These are phyloP conservation scores for Cyprinella venusta DNA, from an alignment of 2,797 vertebrate species.

Conservation along the genomic window DNA sequence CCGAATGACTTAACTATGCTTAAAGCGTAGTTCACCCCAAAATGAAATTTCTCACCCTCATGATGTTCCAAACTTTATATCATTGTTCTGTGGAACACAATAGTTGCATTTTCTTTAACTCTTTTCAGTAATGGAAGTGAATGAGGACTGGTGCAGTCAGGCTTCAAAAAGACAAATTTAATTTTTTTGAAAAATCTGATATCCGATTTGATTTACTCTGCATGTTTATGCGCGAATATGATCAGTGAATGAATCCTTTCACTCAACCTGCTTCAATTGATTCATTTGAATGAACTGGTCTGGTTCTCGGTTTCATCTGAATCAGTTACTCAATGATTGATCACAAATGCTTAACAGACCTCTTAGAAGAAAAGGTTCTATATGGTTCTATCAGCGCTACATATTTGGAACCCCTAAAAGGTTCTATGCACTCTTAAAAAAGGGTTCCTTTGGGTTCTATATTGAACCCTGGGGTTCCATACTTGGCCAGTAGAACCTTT, in stretches of 20 bases:
- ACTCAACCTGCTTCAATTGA: background rate
- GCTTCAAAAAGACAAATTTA: background rate
- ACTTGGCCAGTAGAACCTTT: no score
- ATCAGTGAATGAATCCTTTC: background rate
- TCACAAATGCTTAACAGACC: background rate
- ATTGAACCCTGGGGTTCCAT: no score
- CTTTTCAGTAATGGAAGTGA: conserved; percentile 5
- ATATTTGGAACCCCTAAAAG: no score
- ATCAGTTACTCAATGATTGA: background rate
- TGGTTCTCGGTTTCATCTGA: background rate
- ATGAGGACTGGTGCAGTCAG: background rate
- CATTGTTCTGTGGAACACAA: background rate
- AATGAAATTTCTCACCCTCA: background rate
- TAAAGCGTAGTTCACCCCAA: background rate
- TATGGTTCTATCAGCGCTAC: no score
- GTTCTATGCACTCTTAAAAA: no score
- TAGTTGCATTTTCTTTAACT: background rate
- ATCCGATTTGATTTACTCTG: background rate
- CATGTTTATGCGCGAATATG: background rate
- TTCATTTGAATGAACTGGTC: background rate
- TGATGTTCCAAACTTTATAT: background rate
- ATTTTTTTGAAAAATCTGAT: background rate
- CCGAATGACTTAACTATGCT: background rate
- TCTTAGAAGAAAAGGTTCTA: no score
- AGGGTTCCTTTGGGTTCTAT: no score